These are phyloP conservation scores for Acleris laterana DNA, from an alignment of 2,888 invertebrate genomes.

Conservation along the genomic window DNA sequence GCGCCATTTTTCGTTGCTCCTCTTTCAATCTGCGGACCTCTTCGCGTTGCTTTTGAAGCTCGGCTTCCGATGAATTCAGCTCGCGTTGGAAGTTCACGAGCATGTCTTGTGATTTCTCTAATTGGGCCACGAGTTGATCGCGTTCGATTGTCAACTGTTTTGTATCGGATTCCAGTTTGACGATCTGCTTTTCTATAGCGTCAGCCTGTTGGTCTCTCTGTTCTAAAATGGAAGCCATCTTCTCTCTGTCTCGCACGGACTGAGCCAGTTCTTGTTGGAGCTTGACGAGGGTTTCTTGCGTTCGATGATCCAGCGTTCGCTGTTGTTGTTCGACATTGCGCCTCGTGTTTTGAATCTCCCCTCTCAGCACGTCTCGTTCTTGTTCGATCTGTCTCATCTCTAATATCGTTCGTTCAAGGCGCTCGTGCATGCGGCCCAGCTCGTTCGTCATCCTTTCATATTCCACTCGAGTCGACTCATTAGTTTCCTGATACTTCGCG, in stretches of 20 bases:
- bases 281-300: conserved; percentile 89
- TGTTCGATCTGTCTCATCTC: conserved; percentile 89
- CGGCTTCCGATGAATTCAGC: conserved; percentile 92
- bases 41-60: conserved; percentile 91
- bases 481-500: conserved; percentile 92
- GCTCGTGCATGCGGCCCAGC: conserved; percentile 91
- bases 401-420: conserved; percentile 88
- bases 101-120: conserved; percentile 97
- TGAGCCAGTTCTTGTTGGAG: conserved; percentile 90
- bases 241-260: conserved; percentile 89
- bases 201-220: conserved; percentile 91
- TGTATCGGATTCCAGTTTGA: conserved; percentile 92
- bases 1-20: conserved; percentile 88
- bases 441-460: conserved; percentile 94
- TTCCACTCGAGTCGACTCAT: conserved; percentile 92
- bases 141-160: conserved; percentile 93
- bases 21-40: conserved; percentile 90
- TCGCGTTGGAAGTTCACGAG: conserved; percentile 97
- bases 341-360: conserved; percentile 87
- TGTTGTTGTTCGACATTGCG: conserved; percentile 87
- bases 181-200: conserved; percentile 93
- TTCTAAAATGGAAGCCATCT: conserved; percentile 90
- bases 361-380: conserved; percentile 89
- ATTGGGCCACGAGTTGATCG: conserved; percentile 93
- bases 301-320: conserved; percentile 86